Conservation (phyloP, 2,888 invertebrate species). For the Flexamia atlantica region DNA sequence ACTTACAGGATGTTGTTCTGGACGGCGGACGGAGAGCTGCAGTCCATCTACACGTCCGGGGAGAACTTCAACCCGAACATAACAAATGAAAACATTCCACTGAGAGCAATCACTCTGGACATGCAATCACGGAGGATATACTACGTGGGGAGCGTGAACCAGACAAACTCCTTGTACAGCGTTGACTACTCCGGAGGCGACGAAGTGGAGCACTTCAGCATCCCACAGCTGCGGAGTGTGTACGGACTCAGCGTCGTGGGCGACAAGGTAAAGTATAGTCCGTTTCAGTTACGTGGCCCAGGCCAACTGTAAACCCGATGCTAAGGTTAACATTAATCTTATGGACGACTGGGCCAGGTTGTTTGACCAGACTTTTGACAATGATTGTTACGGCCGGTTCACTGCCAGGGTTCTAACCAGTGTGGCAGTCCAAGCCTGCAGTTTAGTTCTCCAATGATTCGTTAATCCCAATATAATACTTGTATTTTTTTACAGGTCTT, state of each 20-base stretch:
- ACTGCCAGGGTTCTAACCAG: too few species aligned
- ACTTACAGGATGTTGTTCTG: conserved; percentile 16
- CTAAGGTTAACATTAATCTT: too few species aligned
- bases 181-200: conserved; percentile 21
- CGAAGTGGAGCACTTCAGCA: background rate
- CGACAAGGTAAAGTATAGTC: background rate
- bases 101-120: conserved; percentile 3
- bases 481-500: too few species aligned
- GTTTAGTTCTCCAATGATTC: too few species aligned
- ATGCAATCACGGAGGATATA: background rate
- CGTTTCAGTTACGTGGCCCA: too few species aligned
- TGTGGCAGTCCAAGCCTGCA: too few species aligned
- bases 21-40: conserved; percentile 2
- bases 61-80: background rate
- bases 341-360: too few species aligned
- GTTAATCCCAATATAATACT: too few species aligned
- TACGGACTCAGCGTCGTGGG: conserved; percentile 12
- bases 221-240: background rate
- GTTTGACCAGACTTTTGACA: too few species aligned
- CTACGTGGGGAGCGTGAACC: conserved; percentile 7
- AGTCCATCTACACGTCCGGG: background rate
- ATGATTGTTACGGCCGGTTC: too few species aligned
- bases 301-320: too few species aligned
- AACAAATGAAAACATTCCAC: background rate
- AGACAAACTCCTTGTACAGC: background rate